Conservation (phyloP, 2,113 vertebrate genomes). For the Tympanuchus pallidicinctus region DNA sequence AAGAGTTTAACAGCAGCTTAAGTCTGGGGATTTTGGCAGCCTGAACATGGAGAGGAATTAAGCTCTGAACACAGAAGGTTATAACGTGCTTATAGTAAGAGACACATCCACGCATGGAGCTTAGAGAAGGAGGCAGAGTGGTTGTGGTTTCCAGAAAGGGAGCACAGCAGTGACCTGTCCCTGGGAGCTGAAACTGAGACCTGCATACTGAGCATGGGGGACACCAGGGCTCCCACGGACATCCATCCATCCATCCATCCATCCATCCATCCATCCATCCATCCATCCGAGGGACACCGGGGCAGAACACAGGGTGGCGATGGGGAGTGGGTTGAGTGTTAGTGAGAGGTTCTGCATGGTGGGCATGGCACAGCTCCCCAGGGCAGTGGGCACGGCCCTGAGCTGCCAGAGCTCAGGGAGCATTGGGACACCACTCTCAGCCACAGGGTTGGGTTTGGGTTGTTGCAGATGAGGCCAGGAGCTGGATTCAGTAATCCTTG, state of each 20-base stretch:
- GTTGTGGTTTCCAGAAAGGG: background rate
- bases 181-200: background rate
- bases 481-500: background rate
- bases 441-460: background rate
- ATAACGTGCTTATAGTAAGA: conserved; percentile 38
- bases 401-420: background rate
- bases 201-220: too few relatives aligned
- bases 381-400: too few relatives aligned
- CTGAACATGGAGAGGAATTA: conserved; percentile 1
- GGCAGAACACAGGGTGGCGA: too few relatives aligned
- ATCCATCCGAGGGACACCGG: too few relatives aligned
- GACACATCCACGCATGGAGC: background rate
- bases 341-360: background rate
- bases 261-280: too few relatives aligned
- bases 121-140: background rate
- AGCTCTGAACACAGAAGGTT: conserved; percentile 41
- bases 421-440: background rate
- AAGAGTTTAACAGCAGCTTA: conserved; percentile 33
- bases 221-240: too few relatives aligned
- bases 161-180: background rate
- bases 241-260: too few relatives aligned
- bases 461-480: background rate
- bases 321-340: background rate
- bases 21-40: conserved; percentile 7
- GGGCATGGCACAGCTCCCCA: background rate